Evolutionary conservation across 1,140 invertebrate genomes (phyloP).

Genomic region (Achatina immaculata): DNA sequence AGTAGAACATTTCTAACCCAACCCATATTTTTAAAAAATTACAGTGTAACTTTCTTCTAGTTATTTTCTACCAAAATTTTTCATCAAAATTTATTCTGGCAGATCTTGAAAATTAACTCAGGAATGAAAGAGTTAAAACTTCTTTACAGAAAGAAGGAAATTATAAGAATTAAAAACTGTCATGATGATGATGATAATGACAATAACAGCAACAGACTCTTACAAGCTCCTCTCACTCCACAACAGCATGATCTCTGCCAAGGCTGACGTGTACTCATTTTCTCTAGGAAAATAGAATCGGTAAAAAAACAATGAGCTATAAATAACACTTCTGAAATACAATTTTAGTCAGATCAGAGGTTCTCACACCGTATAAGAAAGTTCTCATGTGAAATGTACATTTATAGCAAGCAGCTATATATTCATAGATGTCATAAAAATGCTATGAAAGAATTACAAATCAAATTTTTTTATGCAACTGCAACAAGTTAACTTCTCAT

Average conservation of each 20-base stretch:
- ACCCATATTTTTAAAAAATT: too few relatives aligned
- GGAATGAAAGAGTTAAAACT: background rate
- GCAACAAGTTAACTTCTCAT: too few relatives aligned
- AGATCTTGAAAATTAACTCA: background rate
- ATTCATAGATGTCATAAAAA: too few relatives aligned
- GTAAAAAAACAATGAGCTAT: background rate
- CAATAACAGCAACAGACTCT: background rate
- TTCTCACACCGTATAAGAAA: too few relatives aligned
- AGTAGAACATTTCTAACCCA: too few relatives aligned
- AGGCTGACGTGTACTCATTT: background rate
- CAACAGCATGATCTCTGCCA: background rate
- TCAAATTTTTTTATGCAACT: too few relatives aligned
- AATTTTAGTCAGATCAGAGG: background rate
- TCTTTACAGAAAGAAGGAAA: background rate
- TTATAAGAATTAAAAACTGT: background rate
- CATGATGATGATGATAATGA: background rate
- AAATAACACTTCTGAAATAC: background rate
- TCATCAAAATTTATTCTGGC: too few relatives aligned
- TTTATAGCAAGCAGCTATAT: too few relatives aligned
- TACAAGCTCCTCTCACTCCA: conserved; percentile 2
- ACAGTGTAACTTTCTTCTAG: too few relatives aligned
- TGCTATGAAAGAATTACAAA: too few relatives aligned
- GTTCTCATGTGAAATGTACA: too few relatives aligned
- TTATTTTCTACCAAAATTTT: too few relatives aligned
- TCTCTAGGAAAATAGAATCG: background rate